Evolutionary conservation across 2,797 vertebrate genomes (phyloP).

Genomic region (Podargus strigoides): DNA sequence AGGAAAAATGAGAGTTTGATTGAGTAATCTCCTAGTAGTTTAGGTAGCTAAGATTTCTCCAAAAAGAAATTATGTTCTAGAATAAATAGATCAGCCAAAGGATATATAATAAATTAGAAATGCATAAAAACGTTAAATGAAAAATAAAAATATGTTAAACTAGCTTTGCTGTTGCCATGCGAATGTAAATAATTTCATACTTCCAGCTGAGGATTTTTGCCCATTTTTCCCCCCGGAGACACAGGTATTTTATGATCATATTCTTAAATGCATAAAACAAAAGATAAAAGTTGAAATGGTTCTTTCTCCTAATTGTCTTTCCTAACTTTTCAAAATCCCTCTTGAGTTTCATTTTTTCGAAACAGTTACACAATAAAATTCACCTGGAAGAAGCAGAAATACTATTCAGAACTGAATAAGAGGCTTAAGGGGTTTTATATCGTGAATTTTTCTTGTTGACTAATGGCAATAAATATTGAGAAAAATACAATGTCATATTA

Average conservation of each 20-base stretch:
- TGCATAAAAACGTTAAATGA: not conserved
- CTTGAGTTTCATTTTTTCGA: not conserved
- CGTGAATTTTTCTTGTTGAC: not conserved
- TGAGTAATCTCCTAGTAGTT: not conserved
- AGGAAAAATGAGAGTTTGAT: constrained; percentile 44
- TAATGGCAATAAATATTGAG: not conserved
- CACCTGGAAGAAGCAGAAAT: not conserved
- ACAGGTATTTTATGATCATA: not conserved
- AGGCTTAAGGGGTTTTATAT: not conserved
- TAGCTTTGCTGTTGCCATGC: not conserved
- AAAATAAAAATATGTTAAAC: not conserved
- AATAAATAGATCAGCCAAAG: not conserved
- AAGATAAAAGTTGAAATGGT: not conserved
- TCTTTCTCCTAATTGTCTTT: not conserved
- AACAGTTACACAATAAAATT: not conserved
- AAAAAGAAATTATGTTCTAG: not conserved
- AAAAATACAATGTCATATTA: not conserved
- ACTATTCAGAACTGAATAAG: not conserved
- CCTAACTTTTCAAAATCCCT: not conserved
- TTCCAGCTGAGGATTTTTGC: not conserved
- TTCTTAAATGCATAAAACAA: not conserved
- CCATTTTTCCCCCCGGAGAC: not conserved
- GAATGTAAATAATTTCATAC: not conserved
- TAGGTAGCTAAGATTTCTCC: not conserved
- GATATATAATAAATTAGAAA: not conserved